Conservation (phyloP, 2,113 vertebrate species). For the Piaya cayana region DNA sequence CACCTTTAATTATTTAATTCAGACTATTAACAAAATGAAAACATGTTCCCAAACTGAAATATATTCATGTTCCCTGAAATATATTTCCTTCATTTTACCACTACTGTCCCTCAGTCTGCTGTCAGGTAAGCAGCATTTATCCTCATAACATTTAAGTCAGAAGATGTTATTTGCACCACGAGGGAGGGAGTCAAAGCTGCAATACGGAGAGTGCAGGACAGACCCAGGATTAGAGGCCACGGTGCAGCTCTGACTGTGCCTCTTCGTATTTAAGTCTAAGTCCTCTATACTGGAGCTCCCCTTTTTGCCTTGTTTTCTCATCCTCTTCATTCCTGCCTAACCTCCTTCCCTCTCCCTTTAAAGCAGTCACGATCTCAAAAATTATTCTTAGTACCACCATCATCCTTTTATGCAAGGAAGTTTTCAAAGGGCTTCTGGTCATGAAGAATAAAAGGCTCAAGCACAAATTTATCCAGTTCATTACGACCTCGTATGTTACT, state of each 20-base stretch:
- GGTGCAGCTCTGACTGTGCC: background rate
- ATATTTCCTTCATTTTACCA: background rate
- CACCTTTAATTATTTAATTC: conserved; percentile 3
- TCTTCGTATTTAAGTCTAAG: background rate
- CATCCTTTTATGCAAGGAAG: background rate
- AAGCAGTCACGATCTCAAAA: background rate
- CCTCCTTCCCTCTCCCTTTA: background rate
- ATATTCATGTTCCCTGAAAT: no score
- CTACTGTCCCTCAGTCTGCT: background rate
- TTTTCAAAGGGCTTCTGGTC: background rate
- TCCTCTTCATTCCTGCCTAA: background rate
- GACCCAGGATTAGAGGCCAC: background rate
- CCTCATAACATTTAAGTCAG: background rate
- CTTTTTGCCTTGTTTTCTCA: background rate
- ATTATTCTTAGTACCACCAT: background rate
- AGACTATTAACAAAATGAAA: background rate
- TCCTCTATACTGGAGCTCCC: background rate
- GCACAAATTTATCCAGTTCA: background rate
- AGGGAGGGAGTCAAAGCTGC: background rate
- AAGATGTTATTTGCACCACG: background rate
- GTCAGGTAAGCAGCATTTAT: background rate
- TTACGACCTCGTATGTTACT: background rate
- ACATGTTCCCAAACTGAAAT: background rate
- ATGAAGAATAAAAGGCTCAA: background rate
- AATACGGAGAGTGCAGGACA: background rate